Percentiles rank a stretch among this genome's conserved stretches.
Conservation (phyloP, 2,113 vertebrate genomes). For the Psophia crepitans region DNA sequence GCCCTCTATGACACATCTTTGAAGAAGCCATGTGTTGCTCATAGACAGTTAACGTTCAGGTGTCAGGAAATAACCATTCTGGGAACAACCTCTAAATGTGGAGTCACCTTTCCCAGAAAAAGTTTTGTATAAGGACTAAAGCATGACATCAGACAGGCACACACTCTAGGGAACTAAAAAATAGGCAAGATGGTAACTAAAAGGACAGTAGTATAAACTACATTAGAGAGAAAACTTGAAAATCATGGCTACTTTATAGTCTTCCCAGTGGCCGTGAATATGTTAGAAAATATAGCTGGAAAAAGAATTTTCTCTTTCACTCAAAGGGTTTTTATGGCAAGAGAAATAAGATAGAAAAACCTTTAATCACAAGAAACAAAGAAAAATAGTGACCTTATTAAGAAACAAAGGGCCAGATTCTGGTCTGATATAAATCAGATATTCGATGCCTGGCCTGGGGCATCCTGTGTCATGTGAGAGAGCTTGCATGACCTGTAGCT, state of each 20-base stretch:
- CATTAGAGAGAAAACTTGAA: not conserved
- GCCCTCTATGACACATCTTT: slow-evolving; percentile 34
- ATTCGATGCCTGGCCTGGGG: not conserved
- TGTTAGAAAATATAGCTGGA: not conserved
- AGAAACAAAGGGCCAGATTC: not conserved
- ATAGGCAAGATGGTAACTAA: not conserved
- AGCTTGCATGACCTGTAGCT: not conserved
- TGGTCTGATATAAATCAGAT: slow-evolving; percentile 17
- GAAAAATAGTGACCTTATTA: not conserved
- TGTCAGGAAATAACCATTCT: slow-evolving; percentile 50
- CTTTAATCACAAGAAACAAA: slow-evolving; percentile 4
- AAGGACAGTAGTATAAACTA: not conserved
- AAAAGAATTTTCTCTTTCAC: not conserved
- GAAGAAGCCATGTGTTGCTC: slow-evolving; percentile 4
- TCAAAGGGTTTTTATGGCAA: not conserved
- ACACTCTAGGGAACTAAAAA: not conserved
- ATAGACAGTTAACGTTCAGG: not conserved
- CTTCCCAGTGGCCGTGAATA: not conserved
- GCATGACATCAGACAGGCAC: not conserved
- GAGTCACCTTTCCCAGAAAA: slow-evolving; percentile 21
- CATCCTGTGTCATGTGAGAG: not conserved
- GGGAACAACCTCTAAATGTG: not conserved
- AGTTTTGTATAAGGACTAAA: not conserved
- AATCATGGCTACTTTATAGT: not conserved
- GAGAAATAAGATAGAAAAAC: slow-evolving; percentile 20